Base-by-base conservation (phyloP, 1,140 invertebrate species). In the Trichoplusia ni region DNA sequence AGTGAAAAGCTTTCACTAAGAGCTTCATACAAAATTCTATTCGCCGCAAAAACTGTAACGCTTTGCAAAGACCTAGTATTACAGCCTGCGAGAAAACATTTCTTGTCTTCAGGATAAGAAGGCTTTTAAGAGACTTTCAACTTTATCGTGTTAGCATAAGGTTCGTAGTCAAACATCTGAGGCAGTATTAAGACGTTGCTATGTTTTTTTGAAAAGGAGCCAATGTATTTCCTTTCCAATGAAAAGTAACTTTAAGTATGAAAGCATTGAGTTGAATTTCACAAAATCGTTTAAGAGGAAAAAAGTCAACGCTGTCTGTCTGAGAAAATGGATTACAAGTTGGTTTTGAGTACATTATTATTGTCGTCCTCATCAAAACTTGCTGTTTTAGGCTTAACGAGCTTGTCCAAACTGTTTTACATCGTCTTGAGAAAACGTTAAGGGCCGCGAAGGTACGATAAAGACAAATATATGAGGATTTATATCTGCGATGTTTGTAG, bases 11-110 rank as follows among this genome's bases (percentile, higher is more conserved):
- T 29, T 35, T 51, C 47, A 51, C 33, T 51, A 11, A 35, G 47
- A 21, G 29, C 31, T 33, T 51, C 47, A 51, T 51, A 51, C 29
- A 35, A 51, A 35, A 51, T 51, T 51, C 47, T 21, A 51, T 51
- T 9, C 16, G 9, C 29, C 9, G 16, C 25, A 51, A 51, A 51
- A 51, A 51, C 47, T 51, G 11, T 16, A 19, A n/a, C n/a, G n/a
- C n/a, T n/a, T n/a, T n/a, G 29, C 29, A 19, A 51, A 51, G 29
- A 35, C 47, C 29, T 51, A 14, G 5, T 29, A 49, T n/a, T n/a
- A 35, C 29, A 11, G 29, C 31, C 31, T n/a, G 3, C n/a, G 18
- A 21, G 31, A 51, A 49, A 31, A 33, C 8, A 18, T n/a, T 51
- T 29, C 23, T 35, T 51, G 21, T 51, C 27, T 33, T 11, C 16